These are phyloP conservation scores for Spondyliosoma cantharus DNA, from an alignment of 2,797 vertebrate species.

Conservation along the genomic window DNA sequence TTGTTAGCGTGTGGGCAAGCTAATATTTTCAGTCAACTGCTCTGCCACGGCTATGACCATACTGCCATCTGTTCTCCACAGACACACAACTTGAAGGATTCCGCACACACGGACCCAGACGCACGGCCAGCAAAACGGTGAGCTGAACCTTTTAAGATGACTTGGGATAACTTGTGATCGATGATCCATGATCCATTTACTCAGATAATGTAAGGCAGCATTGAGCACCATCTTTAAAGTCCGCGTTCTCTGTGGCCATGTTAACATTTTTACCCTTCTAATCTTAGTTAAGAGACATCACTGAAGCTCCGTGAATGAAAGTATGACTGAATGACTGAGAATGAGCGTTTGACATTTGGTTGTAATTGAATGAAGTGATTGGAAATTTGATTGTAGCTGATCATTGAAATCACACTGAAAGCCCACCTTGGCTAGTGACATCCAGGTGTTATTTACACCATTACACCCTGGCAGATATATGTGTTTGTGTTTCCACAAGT, in stretches of 20 bases:
- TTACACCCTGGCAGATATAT: not conserved
- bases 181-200: conserved; percentile 33
- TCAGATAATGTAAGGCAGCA: conserved; percentile 34
- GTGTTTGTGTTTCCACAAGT: conserved; percentile 8
- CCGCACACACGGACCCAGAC: conserved; percentile 34
- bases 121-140: conserved; percentile 60
- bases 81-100: conserved; percentile 66
- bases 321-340: not conserved
- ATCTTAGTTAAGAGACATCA: not conserved
- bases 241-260: conserved; percentile 53
- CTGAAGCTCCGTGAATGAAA: conserved; percentile 12
- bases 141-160: conserved; percentile 43
- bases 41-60: conserved; percentile 54
- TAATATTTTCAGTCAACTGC: conserved; percentile 71
- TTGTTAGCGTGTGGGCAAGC: conserved; percentile 77
- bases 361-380: conserved; percentile 1
- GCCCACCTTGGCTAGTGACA: conserved; percentile 18
- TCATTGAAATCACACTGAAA: conserved; percentile 8
- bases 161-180: conserved; percentile 42
- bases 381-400: not conserved
- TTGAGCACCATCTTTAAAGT: conserved; percentile 76
- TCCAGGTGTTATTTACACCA: conserved; percentile 29
- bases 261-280: conserved; percentile 17
- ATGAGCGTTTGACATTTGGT: not conserved
- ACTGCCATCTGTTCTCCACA: conserved; percentile 64